These are phyloP conservation scores for Bembecia ichneumoniformis DNA, from an alignment of 2,888 invertebrate genomes.

Conservation along the genomic window DNA sequence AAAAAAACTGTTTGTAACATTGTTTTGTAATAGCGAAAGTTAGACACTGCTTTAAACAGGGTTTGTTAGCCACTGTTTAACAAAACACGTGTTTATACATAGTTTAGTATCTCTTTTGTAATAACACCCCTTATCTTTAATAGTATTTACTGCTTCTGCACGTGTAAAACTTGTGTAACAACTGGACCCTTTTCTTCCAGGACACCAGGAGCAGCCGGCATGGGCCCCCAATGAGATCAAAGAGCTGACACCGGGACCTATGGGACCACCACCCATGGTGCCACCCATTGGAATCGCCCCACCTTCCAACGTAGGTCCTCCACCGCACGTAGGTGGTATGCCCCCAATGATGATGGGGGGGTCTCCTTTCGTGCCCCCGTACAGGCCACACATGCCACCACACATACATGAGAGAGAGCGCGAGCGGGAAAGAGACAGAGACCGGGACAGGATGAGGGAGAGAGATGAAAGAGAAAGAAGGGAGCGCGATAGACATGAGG, in stretches of 20 bases:
- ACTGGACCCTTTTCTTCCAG: conserved; percentile 14
- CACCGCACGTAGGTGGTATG: conserved; percentile 27
- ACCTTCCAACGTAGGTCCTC: neutral
- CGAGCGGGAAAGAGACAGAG: conserved; percentile 54
- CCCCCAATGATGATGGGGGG: conserved; percentile 31
- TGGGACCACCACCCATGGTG: conserved; percentile 22
- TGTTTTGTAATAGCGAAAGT: too few species aligned
- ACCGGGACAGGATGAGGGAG: conserved; percentile 34
- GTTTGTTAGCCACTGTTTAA: too few species aligned
- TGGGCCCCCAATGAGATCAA: conserved; percentile 80
- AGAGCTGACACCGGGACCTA: conserved; percentile 75
- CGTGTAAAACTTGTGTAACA: too few species aligned
- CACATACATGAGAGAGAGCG: conserved; percentile 46
- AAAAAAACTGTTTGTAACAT: too few species aligned
- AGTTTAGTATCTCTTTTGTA: too few species aligned
- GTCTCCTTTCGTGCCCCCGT: conserved; percentile 36
- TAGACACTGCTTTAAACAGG: too few species aligned
- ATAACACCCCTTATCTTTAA: too few species aligned
- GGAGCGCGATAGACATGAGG: conserved; percentile 50
- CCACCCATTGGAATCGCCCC: conserved; percentile 17
- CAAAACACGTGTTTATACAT: too few species aligned
- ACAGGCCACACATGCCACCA: conserved; percentile 35
- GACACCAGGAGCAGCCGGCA: conserved; percentile 55
- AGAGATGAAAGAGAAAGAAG: conserved; percentile 35
- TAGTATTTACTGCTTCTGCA: too few species aligned